Percentiles rank a stretch among this genome's conserved stretches.
Conservation (phyloP, 2,113 vertebrate genomes). For the Rhinichthys klamathensis region DNA sequence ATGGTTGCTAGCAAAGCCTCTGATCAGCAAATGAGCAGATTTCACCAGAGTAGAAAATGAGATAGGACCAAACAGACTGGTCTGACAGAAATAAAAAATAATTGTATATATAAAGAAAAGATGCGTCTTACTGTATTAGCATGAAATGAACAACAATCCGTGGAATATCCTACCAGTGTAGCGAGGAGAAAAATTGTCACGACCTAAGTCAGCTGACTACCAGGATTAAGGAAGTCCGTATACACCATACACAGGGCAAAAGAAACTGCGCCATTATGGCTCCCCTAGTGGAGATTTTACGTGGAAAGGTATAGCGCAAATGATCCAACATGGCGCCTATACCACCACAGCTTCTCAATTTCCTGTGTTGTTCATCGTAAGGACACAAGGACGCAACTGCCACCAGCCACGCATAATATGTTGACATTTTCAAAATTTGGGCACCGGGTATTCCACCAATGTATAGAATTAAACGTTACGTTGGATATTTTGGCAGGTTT, state of each 20-base stretch:
- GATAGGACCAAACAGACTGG: neutral
- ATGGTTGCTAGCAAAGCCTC: conserved; percentile 37
- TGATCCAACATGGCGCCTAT: conserved; percentile 31
- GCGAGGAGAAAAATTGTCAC: conserved; percentile 32
- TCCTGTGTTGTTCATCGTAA: neutral
- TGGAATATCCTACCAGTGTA: conserved; percentile 1
- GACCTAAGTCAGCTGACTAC: conserved; percentile 44
- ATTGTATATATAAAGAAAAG: neutral
- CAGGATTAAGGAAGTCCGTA: conserved; percentile 28
- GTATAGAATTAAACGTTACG: neutral
- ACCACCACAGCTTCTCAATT: conserved; percentile 1
- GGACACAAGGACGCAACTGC: neutral
- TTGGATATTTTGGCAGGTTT: neutral
- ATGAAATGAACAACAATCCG: conserved; percentile 28
- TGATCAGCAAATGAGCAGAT: neutral
- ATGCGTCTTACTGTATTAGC: conserved; percentile 4
- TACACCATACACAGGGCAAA: neutral
- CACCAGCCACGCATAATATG: neutral
- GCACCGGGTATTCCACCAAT: neutral
- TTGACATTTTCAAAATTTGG: neutral
- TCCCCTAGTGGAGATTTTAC: neutral
- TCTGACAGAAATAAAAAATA: neutral
- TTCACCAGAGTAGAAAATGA: neutral
- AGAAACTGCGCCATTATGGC: conserved; percentile 12
- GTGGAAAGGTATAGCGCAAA: neutral